Conservation (phyloP, 2,113 vertebrate species). For the Mus pahari region DNA sequence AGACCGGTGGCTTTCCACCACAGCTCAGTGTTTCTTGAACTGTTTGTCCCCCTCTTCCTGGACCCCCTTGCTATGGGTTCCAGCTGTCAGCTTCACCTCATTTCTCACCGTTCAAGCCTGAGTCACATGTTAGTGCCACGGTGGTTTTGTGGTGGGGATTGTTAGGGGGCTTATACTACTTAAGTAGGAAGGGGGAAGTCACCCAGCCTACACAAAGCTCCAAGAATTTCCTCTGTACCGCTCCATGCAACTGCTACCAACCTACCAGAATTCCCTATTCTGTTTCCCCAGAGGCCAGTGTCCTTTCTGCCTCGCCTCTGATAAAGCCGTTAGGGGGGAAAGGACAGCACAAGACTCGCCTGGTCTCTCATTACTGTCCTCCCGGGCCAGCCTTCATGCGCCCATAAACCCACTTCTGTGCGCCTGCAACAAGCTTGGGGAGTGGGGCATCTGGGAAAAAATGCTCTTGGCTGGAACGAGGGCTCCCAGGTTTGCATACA, state of each 20-base stretch:
- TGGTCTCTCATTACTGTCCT: not conserved
- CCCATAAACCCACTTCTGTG: not conserved
- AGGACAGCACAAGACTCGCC: too few species aligned
- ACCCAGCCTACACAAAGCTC: not conserved
- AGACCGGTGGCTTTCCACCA: not conserved
- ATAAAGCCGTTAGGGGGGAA: not conserved
- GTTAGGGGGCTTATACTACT: not conserved
- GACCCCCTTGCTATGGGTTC: not conserved
- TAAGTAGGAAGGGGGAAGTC: not conserved
- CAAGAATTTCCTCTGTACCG: not conserved
- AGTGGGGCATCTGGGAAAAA: not conserved
- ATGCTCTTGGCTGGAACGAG: not conserved
- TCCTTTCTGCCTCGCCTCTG: not conserved
- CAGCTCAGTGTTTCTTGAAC: not conserved
- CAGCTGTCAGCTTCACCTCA: not conserved
- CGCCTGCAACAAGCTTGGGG: not conserved
- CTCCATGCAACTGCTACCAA: not conserved
- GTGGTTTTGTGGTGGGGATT: too few species aligned
- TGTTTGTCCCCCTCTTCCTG: not conserved
- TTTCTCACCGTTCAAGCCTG: conserved; percentile 7
- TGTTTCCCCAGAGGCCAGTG: not conserved
- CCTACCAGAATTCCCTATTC: not conserved
- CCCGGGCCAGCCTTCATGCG: not conserved
- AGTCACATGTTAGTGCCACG: not conserved
- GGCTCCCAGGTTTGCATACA: not conserved